These are phyloP conservation scores for Drosophila hawaiiensis DNA, from an alignment of 2,888 invertebrate species.

Conservation along the genomic window DNA sequence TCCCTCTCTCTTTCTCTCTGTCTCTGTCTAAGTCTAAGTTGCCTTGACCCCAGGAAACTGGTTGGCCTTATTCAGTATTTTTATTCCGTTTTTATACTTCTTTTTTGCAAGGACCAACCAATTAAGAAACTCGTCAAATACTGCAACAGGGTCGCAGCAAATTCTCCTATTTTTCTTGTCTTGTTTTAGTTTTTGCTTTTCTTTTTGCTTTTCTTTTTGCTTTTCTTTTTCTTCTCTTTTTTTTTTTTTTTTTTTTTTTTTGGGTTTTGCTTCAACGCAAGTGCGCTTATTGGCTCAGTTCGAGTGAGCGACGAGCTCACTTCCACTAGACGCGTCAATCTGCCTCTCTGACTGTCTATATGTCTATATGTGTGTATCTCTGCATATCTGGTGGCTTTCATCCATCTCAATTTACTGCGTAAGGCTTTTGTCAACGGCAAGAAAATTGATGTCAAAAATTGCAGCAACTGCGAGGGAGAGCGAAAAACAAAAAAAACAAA, in stretches of 20 bases:
- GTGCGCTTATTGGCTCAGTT: slow-evolving; percentile 44
- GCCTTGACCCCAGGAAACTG: slow-evolving; percentile 30
- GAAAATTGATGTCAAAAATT: slow-evolving; percentile 71
- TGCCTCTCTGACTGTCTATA: slow-evolving; percentile 17
- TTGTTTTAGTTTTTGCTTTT: not conserved
- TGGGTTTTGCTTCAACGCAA: slow-evolving; percentile 21
- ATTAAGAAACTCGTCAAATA: slow-evolving; percentile 45
- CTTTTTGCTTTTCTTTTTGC: not conserved
- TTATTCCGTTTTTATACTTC: slow-evolving; percentile 18
- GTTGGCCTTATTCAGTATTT: slow-evolving; percentile 32
- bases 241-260: not conserved
- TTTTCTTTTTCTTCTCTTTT: too few relatives aligned
- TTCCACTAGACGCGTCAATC: slow-evolving; percentile 24
- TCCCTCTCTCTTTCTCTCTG: not conserved
- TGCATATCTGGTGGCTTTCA: slow-evolving; percentile 43
- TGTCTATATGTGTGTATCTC: not conserved
- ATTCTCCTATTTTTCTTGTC: slow-evolving; percentile 28
- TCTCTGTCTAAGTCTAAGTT: not conserved
- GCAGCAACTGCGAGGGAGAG: slow-evolving; percentile 30
- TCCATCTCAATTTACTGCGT: slow-evolving; percentile 77
- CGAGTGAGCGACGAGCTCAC: slow-evolving; percentile 39
- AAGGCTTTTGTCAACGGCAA: slow-evolving; percentile 74
- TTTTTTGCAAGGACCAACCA: slow-evolving; percentile 29
- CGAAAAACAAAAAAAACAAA: not conserved
- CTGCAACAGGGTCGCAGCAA: slow-evolving; percentile 26